A percentile compares a stretch with the other conserved stretches of the same genome.
These are phyloP conservation scores for Sebastolobus alascanus DNA, from an alignment of 2,797 vertebrate genomes.

Conservation along the genomic window DNA sequence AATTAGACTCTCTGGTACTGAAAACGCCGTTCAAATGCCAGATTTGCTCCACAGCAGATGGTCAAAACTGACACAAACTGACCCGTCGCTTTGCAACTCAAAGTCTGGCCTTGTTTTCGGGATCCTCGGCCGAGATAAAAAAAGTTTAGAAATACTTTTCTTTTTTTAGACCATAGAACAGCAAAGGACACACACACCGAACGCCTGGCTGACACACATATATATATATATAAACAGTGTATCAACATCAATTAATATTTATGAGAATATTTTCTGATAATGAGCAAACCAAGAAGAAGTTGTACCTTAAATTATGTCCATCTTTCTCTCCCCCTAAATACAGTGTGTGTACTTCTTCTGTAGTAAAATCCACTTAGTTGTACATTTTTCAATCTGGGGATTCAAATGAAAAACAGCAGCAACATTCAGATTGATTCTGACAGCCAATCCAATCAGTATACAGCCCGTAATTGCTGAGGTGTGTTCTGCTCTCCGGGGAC, in stretches of 20 bases:
- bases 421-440: conserved; percentile 3
- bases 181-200: not conserved
- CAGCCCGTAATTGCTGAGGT: not conserved
- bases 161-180: not conserved
- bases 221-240: not conserved
- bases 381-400: not conserved
- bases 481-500: not conserved
- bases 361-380: not conserved
- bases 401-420: not conserved
- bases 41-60: conserved; percentile 39
- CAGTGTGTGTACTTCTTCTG: not conserved
- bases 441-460: not conserved
- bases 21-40: conserved; percentile 12
- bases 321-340: too few species aligned
- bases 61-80: conserved; percentile 1
- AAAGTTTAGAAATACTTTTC: not conserved
- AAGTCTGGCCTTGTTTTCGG: not conserved
- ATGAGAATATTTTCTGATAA: not conserved
- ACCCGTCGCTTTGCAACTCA: not conserved
- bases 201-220: not conserved
- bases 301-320: not conserved
- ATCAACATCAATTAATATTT: not conserved
- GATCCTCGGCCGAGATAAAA: not conserved
- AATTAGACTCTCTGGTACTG: conserved; percentile 17
- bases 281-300: not conserved